Evolutionary conservation across 2,797 vertebrate genomes (phyloP), one percentile per base, ranked within the genome.

Genomic region (Anniella stebbinsi): DNA sequence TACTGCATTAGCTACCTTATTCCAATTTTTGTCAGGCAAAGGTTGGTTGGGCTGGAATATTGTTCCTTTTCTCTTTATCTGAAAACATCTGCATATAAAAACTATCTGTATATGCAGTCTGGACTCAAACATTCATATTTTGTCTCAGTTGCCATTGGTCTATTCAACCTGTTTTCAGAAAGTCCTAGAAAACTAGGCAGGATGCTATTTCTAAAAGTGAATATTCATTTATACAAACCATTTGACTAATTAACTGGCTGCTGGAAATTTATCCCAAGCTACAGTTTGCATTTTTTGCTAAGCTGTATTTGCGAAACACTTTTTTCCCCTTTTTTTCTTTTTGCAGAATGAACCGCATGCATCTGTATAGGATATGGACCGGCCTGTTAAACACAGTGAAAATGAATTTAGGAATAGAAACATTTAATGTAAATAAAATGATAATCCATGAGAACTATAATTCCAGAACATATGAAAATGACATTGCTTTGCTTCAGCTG

Each of bases 401-500:
- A 0, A 69, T 73, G 0, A 95, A 98, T 78, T 0, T 0, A 9
- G 96, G 97, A 0, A 96, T 96, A 0, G 87, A 96, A 38, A 96
- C 98, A 1, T 95, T 96, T 54, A 88, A 2, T 0, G 94, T 98
- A 10, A 92, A 97, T 0, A 94, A 90, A 38, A 92, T 99, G 51
- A 94, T 95, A 93, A 96, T 99, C 92, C 99, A 99, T 80, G 97
- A 98, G 30, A 80, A 93, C 2, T 99, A 98, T 85, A 94, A 97
- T 3, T 63, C 97, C 0, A 18, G 4, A 66, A 98, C 94, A 0
- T 99, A 98, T 0, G 93, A 98, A 95, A 99, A 99, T 36, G 99
- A 99, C 97, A 99, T 99, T 33, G 99, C 99, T 78, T 96, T 99
- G 95, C 72, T 99, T 72, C 92, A 98, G 95, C 92, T 99, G 91